Base-by-base conservation (phyloP, 2,888 invertebrate species). In the Ophion obscuratus region DNA sequence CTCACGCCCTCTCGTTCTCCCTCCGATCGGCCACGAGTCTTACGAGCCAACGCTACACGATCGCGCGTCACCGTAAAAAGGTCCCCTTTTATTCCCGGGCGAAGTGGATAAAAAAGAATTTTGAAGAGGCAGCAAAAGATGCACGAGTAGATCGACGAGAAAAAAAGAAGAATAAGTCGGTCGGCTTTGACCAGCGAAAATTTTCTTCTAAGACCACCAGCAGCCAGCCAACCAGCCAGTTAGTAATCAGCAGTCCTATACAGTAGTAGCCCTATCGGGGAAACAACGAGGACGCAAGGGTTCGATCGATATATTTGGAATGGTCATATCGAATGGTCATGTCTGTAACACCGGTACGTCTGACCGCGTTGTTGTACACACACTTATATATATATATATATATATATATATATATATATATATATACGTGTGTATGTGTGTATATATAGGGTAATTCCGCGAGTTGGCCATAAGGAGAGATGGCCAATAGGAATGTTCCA, bases 171-270 rank as follows among this genome's bases (percentile, higher is more conserved):
- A 67, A 71, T 47, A 73, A 81, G 85, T 76, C 76, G 64, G 83
- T 85, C 79, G 79, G 82, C 85, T 85, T 76, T 85, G 62, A 57
- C 53, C 40, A 47, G 75, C 66, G 71, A 36, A 53, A 40, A n/a
- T 64, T 84, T 57, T 44, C n/a, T 59, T 20, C n/a, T 9, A 17
- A 71, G 53, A 71, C 27, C 24, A 57, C 53, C 17, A n/a, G 57
- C 47, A 53, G 6, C 7, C 7, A 40, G 40, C 57, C 17, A 71
- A n/a, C 27, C n/a, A 31, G 14, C 14, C 47, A 47, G 47, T 2
- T 10, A 14, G 47, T 47, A 47, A 4, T 14, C 47, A 47, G 14
- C 47, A 47, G 24, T 24, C 24, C 24, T 24, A 24, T 24, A 24
- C 24, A 24, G 24, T 24, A 24, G 47, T 47, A 40, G 40, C 47